Evolutionary conservation across 2,888 invertebrate genomes (phyloP).

Genomic region (Lacanobia wlatinum): DNA sequence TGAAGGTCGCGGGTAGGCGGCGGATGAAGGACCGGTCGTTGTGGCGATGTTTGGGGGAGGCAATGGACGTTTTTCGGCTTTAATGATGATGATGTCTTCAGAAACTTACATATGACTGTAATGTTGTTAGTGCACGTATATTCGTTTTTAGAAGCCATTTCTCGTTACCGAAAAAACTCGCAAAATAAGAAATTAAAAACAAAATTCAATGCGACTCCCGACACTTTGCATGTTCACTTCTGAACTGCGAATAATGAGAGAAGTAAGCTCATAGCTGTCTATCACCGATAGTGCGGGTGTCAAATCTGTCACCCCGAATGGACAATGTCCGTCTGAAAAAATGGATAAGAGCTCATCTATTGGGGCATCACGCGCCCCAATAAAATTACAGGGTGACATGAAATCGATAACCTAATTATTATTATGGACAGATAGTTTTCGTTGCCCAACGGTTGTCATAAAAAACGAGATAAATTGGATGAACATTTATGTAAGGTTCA

Average conservation of each 20-base stretch:
- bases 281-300: constrained; percentile 24
- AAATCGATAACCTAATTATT: constrained; percentile 55
- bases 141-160: constrained; percentile 28
- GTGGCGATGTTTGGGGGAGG: too few relatives aligned
- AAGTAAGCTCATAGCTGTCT: not conserved
- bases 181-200: not conserved
- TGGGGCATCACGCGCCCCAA: constrained; percentile 46
- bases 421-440: not conserved
- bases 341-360: constrained; percentile 32
- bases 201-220: not conserved
- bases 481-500: not conserved
- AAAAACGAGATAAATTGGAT: not conserved
- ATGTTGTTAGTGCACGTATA: constrained; percentile 26
- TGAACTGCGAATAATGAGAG: constrained; percentile 14
- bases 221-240: constrained; percentile 17
- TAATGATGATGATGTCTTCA: too few relatives aligned
- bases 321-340: constrained; percentile 32
- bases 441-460: constrained; percentile 8
- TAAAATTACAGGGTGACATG: constrained; percentile 49
- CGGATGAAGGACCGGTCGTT: too few relatives aligned
- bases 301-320: constrained; percentile 20
- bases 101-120: constrained; percentile 35
- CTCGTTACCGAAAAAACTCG: not conserved
- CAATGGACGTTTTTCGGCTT: too few relatives aligned
- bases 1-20: too few relatives aligned